Base-by-base conservation (phyloP, 2,113 vertebrate genomes). In the Glareola pratincola region DNA sequence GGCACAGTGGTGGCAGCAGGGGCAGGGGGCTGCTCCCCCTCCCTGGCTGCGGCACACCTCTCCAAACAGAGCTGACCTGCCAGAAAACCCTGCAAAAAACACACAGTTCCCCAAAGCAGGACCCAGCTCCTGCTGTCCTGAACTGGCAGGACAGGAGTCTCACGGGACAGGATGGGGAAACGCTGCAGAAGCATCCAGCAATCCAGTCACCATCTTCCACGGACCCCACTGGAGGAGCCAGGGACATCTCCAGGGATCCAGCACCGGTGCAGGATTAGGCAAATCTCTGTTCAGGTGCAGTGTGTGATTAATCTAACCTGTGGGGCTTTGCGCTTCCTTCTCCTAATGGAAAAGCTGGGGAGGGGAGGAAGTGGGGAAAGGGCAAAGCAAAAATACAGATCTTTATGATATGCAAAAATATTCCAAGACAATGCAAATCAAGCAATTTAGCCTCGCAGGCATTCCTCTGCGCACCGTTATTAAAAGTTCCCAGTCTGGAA, bases 361-460 rank as follows among this genome's bases (percentile, higher is more conserved):
- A 67, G 50, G 18, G 30, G 39, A 75, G 72, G 82, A n/a, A 72
- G 71, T 51, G 60, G 62, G 67, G n/a, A 86, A 96, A 92, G 84
- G 89, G 87, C 84, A 91, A 57, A 92, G 92, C 36, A 30, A 71
- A 92, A 79, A 30, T 2, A 59, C 0, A 0, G 68, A 12, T 53
- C 75, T 43, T 97, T 82, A 95, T 95, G 63, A 79, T n/a, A 96
- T 96, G 92, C 80, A 97, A 97, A 97, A 95, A 94, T 95, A 95
- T 95, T 94, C 97, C 71, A 50, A 95, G 95, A 82, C 89, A 79
- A 97, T 94, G 91, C 94, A 96, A 97, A 97, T 95, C 2, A 89
- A 95, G 96, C 94, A 97, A 88, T 95, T 92, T 92, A 92, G 86
- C 91, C 86, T 91, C 10, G 2, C 93, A 82, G 88, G 90, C 92